Conservation (phyloP, 2,113 vertebrate species). For the Scopus umbretta region DNA sequence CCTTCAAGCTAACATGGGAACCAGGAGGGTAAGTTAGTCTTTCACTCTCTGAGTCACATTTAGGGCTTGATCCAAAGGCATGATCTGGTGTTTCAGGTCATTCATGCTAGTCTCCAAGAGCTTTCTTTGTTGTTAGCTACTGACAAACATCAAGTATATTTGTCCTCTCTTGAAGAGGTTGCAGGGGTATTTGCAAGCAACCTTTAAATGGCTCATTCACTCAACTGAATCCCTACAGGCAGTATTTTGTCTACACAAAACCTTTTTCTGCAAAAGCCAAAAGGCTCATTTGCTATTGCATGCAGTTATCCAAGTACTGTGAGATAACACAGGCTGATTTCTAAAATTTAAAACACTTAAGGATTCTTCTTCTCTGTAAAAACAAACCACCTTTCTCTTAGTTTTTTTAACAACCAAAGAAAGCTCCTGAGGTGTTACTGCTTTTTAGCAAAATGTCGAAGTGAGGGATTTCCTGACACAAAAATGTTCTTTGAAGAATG, state of each 20-base stretch:
- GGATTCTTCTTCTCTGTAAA: not conserved
- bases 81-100: not conserved
- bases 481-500: not conserved
- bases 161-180: not conserved
- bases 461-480: not conserved
- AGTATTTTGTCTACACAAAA: not conserved
- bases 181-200: not conserved
- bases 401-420: not conserved
- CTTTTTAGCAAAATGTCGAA: not conserved
- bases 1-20: not conserved
- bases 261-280: not conserved
- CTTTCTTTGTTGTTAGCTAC: not conserved
- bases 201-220: not conserved
- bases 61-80: not conserved
- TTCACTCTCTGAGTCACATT: accelerated
- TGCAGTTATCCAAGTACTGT: not conserved
- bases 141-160: not conserved
- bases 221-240: not conserved
- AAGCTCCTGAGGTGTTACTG: not conserved
- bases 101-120: not conserved
- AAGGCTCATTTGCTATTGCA: not conserved
- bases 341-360: not conserved
- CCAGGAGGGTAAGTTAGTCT: not conserved
- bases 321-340: not conserved
- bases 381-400: not conserved